A percentile compares a stretch with the other conserved stretches of the same genome.
Conservation (phyloP, 2,113 vertebrate species). For the Triplophysa dalaica region DNA sequence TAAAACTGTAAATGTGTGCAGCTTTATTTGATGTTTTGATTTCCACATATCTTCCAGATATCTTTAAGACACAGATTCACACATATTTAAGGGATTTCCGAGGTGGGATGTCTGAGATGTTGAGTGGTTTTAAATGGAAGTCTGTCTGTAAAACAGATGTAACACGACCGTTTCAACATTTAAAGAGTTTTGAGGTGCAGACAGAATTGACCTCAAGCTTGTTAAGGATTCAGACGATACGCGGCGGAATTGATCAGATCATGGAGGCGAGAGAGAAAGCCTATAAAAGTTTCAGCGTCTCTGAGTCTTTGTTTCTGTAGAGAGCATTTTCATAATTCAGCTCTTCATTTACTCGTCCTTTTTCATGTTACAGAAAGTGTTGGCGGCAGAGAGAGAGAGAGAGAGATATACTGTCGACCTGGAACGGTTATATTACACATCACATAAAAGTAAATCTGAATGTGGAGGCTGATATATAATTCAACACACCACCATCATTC, state of each 20-base stretch:
- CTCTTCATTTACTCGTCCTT: conserved; percentile 8
- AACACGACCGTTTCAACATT: background rate
- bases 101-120: no score
- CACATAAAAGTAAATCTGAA: conserved; percentile 33
- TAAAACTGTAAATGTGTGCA: no score
- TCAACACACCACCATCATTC: background rate
- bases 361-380: conserved; percentile 14
- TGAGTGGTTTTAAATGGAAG: no score
- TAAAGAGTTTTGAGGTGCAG: background rate
- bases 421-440: conserved; percentile 12
- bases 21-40: no score
- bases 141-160: background rate
- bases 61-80: no score
- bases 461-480: conserved; percentile 13
- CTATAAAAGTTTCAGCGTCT: conserved; percentile 19
- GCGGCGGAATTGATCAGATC: background rate
- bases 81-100: no score
- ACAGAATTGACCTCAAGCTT: background rate
- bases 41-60: no score
- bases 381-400: background rate
- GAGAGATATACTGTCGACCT: background rate
- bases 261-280: background rate
- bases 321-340: conserved; percentile 35
- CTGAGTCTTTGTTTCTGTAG: conserved; percentile 19
- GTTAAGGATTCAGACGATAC: background rate